Base-by-base conservation (phyloP, 2,113 vertebrate genomes). In the Gasterosteus aculeatus region DNA sequence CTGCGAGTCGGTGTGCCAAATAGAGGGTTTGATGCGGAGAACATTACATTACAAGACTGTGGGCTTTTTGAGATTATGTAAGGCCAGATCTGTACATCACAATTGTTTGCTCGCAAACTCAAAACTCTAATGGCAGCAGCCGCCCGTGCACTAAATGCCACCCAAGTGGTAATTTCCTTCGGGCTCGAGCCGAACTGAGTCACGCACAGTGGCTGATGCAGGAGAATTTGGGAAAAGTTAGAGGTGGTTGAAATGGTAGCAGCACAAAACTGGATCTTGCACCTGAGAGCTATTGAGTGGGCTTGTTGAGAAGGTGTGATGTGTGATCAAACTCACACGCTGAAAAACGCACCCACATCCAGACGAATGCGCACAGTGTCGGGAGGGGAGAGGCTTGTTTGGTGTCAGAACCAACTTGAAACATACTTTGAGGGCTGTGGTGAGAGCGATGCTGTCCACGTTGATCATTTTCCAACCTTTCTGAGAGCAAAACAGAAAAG, bases 121-220 rank as follows among this genome's bases (percentile, higher is more conserved):
- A 82, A 72, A 85, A 78, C 31, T 73, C 62, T 78, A 81, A 85
- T 83, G 78, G 51, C 68, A 81, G 74, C 46, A 58, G 74, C 68
- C 70, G 60, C 72, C 69, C 65, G 26, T 54, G 64, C 67, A 56
- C 51, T 68, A 81, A 88, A 86, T 72, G 70, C 60, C 73, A 77
- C 77, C 66, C 51, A 82, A 81, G 68, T 85, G 69, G 72, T 84
- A 8, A 76, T 65, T 70, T 76, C 64, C 79, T 81, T 77, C 85
- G 77, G 63, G 70, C 62, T 69, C 15, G 46, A 87, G 80, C 83
- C 77, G 78, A 83, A 73, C 68, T 71, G 72, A 90, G 57, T 77
- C 67, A 68, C 54, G 49, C 64, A 72, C 64, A 78, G 59, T 22
- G 69, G 67, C 58, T 29, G 39, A 80, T 66, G 58, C 70, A 80